These are phyloP conservation scores for Diplodus puntazzo DNA, from an alignment of 2,797 vertebrate species.

Conservation along the genomic window DNA sequence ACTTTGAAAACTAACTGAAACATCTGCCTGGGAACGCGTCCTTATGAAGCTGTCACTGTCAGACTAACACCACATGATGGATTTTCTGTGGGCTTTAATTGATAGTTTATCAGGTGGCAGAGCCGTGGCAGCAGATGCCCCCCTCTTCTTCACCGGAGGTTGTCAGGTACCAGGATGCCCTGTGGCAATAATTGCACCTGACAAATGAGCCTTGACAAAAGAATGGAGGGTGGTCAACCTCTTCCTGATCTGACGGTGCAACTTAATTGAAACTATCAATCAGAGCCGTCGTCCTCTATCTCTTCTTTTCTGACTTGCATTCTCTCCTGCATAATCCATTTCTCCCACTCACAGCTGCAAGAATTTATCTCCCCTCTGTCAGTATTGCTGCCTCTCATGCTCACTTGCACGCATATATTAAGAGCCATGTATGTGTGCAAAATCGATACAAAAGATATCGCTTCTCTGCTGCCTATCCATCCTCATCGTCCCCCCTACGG, in stretches of 20 bases:
- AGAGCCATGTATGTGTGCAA: slow-evolving; percentile 51
- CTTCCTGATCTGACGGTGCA: slow-evolving; percentile 64
- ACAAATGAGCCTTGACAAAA: slow-evolving; percentile 74
- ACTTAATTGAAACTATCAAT: slow-evolving; percentile 82
- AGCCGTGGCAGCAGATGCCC: slow-evolving; percentile 48
- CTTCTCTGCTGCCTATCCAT: slow-evolving; percentile 47
- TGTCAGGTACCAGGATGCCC: slow-evolving; percentile 60
- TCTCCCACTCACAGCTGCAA: slow-evolving; percentile 55
- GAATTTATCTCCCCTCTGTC: slow-evolving; percentile 52
- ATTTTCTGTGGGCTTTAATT: slow-evolving; percentile 44
- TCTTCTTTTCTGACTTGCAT: slow-evolving; percentile 63
- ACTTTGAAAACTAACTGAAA: slow-evolving; percentile 14
- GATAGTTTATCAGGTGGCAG: slow-evolving; percentile 33
- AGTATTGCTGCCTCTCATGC: slow-evolving; percentile 48
- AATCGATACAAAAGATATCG: slow-evolving; percentile 66
- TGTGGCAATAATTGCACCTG: slow-evolving; percentile 69
- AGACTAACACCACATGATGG: slow-evolving; percentile 25
- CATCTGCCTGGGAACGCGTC: slow-evolving; percentile 5
- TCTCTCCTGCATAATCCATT: slow-evolving; percentile 56
- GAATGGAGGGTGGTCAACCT: slow-evolving; percentile 70
- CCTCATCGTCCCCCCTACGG: slow-evolving; percentile 43
- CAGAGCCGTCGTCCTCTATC: slow-evolving; percentile 49
- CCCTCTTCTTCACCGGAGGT: slow-evolving; percentile 49
- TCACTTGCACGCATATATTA: slow-evolving; percentile 61
- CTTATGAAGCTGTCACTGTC: slow-evolving; percentile 47